Percentiles rank a stretch among this genome's conserved stretches.
phyloP scores from a whole-genome alignment of 1,140 invertebrate species.

The Oryctes rhinoceros region DNA sequence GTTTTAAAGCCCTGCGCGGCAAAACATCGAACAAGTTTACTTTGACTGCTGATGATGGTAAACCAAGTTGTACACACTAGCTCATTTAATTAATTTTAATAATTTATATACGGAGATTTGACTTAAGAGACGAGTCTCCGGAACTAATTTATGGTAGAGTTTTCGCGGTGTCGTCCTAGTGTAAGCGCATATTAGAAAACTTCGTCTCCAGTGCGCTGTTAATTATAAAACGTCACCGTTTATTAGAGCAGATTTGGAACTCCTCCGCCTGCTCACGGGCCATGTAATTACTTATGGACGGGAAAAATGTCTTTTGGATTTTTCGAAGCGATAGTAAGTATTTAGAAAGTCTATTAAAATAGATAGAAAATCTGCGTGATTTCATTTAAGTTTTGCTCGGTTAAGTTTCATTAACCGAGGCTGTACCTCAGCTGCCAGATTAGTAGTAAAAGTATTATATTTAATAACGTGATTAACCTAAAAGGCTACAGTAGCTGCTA shows the following conservation, averaged over 20 bases:
- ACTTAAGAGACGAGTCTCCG: neutral
- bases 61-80: neutral
- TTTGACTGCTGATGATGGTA: neutral
- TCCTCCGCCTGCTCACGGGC: neutral
- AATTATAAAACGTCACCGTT: neutral
- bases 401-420: too few relatives aligned
- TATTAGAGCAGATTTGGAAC: neutral
- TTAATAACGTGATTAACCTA: too few relatives aligned
- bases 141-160: neutral
- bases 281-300: neutral
- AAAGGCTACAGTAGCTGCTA: too few relatives aligned
- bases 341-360: too few relatives aligned
- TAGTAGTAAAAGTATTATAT: too few relatives aligned
- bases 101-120: conserved; percentile 13
- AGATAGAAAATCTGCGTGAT: too few relatives aligned
- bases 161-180: neutral
- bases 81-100: conserved; percentile 13
- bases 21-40: neutral
- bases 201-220: neutral
- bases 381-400: too few relatives aligned
- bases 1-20: too few relatives aligned
- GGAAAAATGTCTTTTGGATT: too few relatives aligned
- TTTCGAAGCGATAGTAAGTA: too few relatives aligned
- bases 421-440: too few relatives aligned
- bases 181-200: neutral